phyloP scores from a whole-genome alignment of 1,140 invertebrate species.

The Steinernema khuongi region DNA sequence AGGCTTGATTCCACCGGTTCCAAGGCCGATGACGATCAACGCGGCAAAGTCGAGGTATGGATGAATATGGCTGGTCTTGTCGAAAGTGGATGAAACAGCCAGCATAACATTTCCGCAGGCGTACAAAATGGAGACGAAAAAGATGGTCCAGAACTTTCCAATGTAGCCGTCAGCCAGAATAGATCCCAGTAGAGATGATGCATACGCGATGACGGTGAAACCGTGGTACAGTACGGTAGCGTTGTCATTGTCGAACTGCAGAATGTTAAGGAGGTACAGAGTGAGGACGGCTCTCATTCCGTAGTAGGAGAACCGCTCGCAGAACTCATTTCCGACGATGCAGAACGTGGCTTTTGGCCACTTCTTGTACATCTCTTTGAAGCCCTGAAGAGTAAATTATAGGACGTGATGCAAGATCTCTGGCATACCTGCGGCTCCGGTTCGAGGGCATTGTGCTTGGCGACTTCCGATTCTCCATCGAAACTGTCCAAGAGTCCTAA shows the following conservation, averaged over 20 bases:
- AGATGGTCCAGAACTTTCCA: conserved; percentile 71
- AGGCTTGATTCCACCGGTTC: conserved; percentile 90
- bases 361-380: conserved; percentile 30
- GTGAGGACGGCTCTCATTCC: conserved; percentile 77
- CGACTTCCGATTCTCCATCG: background rate
- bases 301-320: conserved; percentile 88
- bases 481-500: background rate
- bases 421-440: background rate
- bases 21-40: conserved; percentile 71
- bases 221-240: conserved; percentile 76
- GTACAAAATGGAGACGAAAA: conserved; percentile 68
- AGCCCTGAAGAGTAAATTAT: background rate
- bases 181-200: conserved; percentile 78
- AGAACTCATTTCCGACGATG: conserved; percentile 87
- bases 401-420: background rate
- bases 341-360: conserved; percentile 77
- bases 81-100: conserved; percentile 66
- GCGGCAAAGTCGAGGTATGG: conserved; percentile 63
- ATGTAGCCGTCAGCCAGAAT: conserved; percentile 79
- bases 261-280: conserved; percentile 70
- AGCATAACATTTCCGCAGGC: conserved; percentile 76
- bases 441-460: background rate
- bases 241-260: conserved; percentile 67
- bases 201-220: conserved; percentile 75
- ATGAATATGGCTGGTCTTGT: conserved; percentile 64